Percentiles rank a stretch among this genome's conserved stretches.
These are phyloP conservation scores for Scolopax bukidnonensis DNA, from an alignment of 2,797 vertebrate species.

Conservation along the genomic window DNA sequence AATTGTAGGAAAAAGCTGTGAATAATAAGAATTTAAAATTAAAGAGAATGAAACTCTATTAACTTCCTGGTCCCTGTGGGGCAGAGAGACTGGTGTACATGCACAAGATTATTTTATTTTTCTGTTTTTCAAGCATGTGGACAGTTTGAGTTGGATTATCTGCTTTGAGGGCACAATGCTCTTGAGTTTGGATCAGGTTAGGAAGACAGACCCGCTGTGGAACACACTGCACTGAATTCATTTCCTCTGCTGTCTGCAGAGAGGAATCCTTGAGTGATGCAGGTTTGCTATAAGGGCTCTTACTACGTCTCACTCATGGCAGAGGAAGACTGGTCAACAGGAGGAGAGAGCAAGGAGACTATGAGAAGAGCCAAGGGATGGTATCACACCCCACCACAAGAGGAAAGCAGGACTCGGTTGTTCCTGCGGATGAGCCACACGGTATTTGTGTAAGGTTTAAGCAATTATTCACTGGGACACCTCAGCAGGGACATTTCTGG, in stretches of 20 bases:
- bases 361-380: not conserved
- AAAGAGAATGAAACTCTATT: slow-evolving; percentile 14
- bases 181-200: not conserved
- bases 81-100: not conserved
- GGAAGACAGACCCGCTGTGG: not conserved
- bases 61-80: not conserved
- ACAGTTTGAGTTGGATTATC: not conserved
- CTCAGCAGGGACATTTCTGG: not conserved
- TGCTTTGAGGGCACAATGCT: not conserved
- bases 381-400: not conserved
- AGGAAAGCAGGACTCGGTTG: not conserved
- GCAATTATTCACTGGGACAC: not conserved
- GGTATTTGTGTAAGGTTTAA: not conserved
- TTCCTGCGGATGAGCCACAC: not conserved
- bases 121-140: not conserved
- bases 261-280: not conserved
- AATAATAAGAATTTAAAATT: slow-evolving; percentile 33
- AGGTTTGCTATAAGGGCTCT: not conserved
- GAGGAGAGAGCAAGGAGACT: not conserved
- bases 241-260: not conserved
- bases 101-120: not conserved
- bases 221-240: not conserved
- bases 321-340: not conserved
- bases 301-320: not conserved
- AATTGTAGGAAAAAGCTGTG: not conserved